Conservation (phyloP, 1,140 invertebrate species). For the Melanaphis sacchari region DNA sequence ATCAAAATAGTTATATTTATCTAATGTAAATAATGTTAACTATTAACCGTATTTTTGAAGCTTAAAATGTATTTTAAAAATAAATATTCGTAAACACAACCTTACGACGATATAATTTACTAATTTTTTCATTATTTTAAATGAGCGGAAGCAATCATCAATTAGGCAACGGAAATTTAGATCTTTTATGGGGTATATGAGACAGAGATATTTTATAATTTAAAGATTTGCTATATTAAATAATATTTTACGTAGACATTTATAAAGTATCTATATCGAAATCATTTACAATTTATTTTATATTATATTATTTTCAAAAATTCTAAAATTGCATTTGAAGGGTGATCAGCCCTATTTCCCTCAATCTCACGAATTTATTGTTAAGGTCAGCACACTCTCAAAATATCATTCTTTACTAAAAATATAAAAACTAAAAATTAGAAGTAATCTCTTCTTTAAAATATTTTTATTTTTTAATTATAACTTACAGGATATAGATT, state of each 20-base stretch:
- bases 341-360: background rate
- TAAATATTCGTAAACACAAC: too few species aligned
- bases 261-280: background rate
- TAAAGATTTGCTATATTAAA: background rate
- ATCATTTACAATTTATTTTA: background rate
- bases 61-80: too few species aligned
- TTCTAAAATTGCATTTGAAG: background rate
- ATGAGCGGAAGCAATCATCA: background rate
- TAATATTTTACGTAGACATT: background rate
- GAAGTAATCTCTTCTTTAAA: too few species aligned
- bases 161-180: background rate
- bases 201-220: background rate
- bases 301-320: background rate
- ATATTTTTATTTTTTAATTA: too few species aligned
- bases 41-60: too few species aligned
- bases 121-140: background rate
- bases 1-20: too few species aligned
- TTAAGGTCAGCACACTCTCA: background rate
- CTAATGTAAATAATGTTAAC: too few species aligned
- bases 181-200: background rate
- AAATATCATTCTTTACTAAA: background rate
- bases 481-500: too few species aligned
- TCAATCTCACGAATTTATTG: background rate
- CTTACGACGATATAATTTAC: too few species aligned
- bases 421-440: too few species aligned